phyloP scores from a whole-genome alignment of 2,797 vertebrate genomes.

The Agapornis canus region DNA sequence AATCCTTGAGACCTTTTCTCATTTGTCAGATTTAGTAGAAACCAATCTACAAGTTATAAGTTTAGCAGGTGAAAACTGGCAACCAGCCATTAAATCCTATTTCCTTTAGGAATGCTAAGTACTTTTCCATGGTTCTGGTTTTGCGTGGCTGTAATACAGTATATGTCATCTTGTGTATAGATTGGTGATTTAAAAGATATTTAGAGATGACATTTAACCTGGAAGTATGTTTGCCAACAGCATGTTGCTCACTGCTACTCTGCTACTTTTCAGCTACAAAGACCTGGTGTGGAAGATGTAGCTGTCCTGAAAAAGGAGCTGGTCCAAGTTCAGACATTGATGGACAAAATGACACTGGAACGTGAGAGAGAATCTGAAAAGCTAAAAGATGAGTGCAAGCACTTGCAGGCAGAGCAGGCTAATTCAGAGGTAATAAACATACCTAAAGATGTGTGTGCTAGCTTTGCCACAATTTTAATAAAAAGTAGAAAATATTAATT shows the following conservation, averaged over 20 bases:
- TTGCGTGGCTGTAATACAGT: background rate
- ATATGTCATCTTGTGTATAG: background rate
- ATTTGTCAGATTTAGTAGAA: background rate
- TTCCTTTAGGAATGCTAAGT: background rate
- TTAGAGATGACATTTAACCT: background rate
- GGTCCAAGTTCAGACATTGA: constrained; percentile 94
- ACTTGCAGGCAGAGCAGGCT: constrained; percentile 86
- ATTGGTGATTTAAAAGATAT: background rate
- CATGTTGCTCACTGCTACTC: background rate
- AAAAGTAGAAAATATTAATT: background rate
- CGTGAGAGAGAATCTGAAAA: constrained; percentile 90
- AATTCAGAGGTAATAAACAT: constrained; percentile 87
- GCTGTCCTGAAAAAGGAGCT: constrained; percentile 94
- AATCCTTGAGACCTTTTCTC: background rate
- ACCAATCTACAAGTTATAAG: background rate
- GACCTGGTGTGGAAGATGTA: constrained; percentile 95
- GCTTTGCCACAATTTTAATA: background rate
- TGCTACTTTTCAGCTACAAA: constrained; percentile 86
- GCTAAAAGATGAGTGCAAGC: constrained; percentile 87
- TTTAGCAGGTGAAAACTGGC: background rate
- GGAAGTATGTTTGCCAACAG: background rate
- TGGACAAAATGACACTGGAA: constrained; percentile 93
- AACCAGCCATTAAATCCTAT: background rate
- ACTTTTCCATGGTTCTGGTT: background rate
- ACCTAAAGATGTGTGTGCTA: background rate